Evolutionary conservation across 2,797 vertebrate species (phyloP).

Genomic region (Trachops cirrhosus): DNA sequence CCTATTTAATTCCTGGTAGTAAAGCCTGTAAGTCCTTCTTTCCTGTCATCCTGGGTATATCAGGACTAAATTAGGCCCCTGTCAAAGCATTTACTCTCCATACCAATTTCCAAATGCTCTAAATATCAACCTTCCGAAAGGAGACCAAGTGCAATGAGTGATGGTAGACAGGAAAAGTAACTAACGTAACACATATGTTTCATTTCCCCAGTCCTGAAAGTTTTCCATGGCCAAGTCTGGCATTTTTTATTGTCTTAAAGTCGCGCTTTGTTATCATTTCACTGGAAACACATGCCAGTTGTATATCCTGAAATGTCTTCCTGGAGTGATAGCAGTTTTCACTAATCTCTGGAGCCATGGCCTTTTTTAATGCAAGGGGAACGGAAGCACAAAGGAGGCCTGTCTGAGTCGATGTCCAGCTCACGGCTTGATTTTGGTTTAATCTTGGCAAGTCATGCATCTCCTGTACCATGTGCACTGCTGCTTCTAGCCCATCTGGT

Average conservation of each 20-base stretch:
- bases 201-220: not conserved
- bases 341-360: not conserved
- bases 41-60: not conserved
- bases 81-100: not conserved
- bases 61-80: not conserved
- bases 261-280: constrained; percentile 35
- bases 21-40: not conserved
- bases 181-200: not conserved
- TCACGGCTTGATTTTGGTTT: not conserved
- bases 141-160: not conserved
- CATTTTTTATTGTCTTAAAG: constrained; percentile 20
- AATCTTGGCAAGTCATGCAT: not conserved
- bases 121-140: not conserved
- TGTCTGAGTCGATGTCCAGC: not conserved
- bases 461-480: not conserved
- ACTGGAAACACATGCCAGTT: constrained; percentile 19
- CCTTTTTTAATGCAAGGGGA: not conserved
- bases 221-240: not conserved
- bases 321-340: not conserved
- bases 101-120: constrained; percentile 1
- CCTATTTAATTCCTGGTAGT: not conserved
- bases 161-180: not conserved
- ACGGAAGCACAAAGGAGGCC: not conserved
- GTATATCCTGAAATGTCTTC: not conserved
- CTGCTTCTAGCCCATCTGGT: too few species aligned